Evolutionary conservation across 2,888 invertebrate genomes (phyloP).

Genomic region (Saturnia pavonia): DNA sequence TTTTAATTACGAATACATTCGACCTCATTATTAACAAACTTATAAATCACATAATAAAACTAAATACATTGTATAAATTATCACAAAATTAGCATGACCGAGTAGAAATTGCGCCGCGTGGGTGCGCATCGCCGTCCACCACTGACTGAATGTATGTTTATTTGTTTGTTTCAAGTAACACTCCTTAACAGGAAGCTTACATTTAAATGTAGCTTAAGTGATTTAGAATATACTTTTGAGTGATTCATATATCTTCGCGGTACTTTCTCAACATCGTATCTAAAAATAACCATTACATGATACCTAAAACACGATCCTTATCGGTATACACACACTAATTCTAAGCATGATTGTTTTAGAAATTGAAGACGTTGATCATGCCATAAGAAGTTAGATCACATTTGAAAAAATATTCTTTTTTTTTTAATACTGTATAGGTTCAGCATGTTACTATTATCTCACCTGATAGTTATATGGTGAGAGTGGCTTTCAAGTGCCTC

Average conservation of each 20-base stretch:
- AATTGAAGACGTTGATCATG: background rate
- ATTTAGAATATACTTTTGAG: background rate
- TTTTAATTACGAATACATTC: background rate
- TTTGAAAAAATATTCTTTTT: too few relatives aligned
- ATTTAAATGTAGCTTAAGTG: background rate
- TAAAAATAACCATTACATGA: background rate
- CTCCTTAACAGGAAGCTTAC: conserved; percentile 8
- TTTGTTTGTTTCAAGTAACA: conserved; percentile 6
- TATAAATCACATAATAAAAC: conserved; percentile 7
- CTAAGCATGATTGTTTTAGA: background rate
- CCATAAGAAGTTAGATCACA: too few relatives aligned
- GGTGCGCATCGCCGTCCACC: background rate
- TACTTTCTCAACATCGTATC: background rate
- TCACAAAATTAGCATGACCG: conserved; percentile 8
- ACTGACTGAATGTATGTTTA: background rate
- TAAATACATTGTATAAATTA: conserved; percentile 5
- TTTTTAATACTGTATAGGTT: too few relatives aligned
- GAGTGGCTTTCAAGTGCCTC: too few relatives aligned
- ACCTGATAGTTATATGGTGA: too few relatives aligned
- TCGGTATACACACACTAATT: background rate
- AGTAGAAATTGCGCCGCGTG: background rate
- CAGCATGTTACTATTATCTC: too few relatives aligned
- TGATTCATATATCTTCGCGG: background rate
- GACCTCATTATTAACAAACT: background rate
- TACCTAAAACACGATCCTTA: background rate